Conservation (phyloP, 1,140 invertebrate genomes). For the Euwallacea fornicatus region DNA sequence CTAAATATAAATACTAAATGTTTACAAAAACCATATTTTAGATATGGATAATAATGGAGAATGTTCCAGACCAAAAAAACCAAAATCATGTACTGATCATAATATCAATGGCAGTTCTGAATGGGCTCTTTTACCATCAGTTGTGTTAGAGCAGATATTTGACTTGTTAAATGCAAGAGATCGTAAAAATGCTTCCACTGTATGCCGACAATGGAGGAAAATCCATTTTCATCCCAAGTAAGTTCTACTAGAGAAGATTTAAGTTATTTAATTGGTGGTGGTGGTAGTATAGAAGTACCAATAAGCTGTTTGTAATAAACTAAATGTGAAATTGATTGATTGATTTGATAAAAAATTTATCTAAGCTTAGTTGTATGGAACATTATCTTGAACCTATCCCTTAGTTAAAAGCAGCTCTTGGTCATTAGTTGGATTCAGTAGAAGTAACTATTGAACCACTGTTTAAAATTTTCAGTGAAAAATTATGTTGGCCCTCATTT, state of each 20-base stretch:
- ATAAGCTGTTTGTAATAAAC: no score
- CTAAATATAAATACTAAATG: no score
- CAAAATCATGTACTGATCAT: conserved; percentile 36
- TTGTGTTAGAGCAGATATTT: conserved; percentile 50
- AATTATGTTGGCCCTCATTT: no score
- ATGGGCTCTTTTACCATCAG: conserved; percentile 49
- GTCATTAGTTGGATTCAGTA: no score
- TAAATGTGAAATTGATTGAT: no score
- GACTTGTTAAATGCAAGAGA: conserved; percentile 45
- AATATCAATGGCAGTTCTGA: conserved; percentile 12
- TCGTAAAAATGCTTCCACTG: conserved; percentile 49
- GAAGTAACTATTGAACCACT: no score
- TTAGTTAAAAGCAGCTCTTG: no score
- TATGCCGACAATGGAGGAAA: conserved; percentile 51
- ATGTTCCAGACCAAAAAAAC: conserved; percentile 44
- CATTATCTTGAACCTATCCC: no score
- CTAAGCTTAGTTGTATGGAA: no score
- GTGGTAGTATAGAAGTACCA: neutral
- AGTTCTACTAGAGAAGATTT: conserved; percentile 26
- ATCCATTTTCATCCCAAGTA: conserved; percentile 51
- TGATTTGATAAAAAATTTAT: no score
- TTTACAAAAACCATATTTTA: conserved; percentile 7
- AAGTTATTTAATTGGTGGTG: neutral
- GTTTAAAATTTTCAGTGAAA: no score
- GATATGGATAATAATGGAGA: conserved; percentile 44